These are phyloP conservation scores for Diplazon laetatorius DNA, from an alignment of 2,888 invertebrate species.

Conservation along the genomic window DNA sequence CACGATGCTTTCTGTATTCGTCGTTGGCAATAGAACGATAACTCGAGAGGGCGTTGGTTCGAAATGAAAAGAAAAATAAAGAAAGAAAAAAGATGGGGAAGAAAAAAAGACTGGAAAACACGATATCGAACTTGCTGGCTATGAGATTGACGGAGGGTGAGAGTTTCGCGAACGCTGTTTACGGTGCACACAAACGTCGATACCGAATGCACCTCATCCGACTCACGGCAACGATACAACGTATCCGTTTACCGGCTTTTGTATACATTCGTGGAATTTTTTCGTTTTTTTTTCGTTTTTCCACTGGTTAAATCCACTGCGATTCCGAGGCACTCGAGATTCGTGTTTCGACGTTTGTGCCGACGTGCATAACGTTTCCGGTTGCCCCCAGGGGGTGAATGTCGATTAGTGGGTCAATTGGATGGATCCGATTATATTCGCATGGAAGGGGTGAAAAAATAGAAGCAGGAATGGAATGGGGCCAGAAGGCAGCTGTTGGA, in stretches of 20 bases:
- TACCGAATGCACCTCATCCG: constrained; percentile 5
- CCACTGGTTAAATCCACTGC: neutral
- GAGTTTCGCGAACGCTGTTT: constrained; percentile 20
- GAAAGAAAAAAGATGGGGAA: too few species aligned
- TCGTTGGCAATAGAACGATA: constrained; percentile 33
- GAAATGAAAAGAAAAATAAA: too few species aligned
- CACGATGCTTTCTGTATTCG: constrained; percentile 37
- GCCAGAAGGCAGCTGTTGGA: neutral
- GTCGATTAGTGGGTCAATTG: constrained; percentile 64
- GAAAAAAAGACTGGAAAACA: constrained; percentile 25
- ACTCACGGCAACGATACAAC: constrained; percentile 3
- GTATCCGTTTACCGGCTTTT: constrained; percentile 5
- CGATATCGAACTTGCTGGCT: constrained; percentile 17
- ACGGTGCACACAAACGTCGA: constrained; percentile 8
- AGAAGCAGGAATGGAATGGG: neutral
- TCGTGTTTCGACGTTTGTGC: constrained; percentile 10
- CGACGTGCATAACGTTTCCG: constrained; percentile 32
- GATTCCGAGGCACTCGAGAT: constrained; percentile 27
- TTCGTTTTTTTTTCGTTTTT: too few species aligned
- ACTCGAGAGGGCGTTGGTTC: too few species aligned
- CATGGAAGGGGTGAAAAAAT: constrained; percentile 36
- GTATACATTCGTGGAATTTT: constrained; percentile 21
- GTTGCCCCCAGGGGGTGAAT: constrained; percentile 33
- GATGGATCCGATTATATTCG: constrained; percentile 56
- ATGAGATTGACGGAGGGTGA: constrained; percentile 15